These are phyloP conservation scores for Ammodytes dubius DNA, from an alignment of 2,113 vertebrate species.

Conservation along the genomic window DNA sequence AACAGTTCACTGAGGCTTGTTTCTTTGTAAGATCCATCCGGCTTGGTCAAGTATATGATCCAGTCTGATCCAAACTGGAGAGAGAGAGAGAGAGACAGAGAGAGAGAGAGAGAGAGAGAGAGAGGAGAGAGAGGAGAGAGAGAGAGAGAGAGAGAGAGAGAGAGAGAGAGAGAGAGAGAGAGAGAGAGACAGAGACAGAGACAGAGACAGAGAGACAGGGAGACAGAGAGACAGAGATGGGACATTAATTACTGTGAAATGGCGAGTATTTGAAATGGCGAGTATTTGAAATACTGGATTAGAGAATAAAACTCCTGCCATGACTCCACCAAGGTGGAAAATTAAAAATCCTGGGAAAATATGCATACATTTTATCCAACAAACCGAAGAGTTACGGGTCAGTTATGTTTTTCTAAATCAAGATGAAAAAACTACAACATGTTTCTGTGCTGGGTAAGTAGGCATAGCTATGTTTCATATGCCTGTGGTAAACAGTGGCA, in stretches of 20 bases:
- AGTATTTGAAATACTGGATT: no score
- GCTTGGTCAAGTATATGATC: constrained; percentile 90
- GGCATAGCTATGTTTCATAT: constrained; percentile 16
- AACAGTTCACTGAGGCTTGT: constrained; percentile 90
- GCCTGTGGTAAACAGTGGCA: neutral
- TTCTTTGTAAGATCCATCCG: constrained; percentile 87
- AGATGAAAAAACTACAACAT: neutral
- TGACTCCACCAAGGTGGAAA: no score
- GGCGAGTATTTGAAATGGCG: no score
- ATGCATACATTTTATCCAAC: no score
- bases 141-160: no score
- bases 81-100: neutral
- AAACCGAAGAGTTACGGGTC: no score
- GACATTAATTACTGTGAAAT: no score
- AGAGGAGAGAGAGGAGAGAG: no score
- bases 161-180: no score
- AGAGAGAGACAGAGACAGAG: neutral
- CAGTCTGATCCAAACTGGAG: constrained; percentile 91
- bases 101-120: no score
- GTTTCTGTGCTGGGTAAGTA: neutral
- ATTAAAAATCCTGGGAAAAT: no score
- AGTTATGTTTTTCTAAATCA: neutral
- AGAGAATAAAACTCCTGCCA: no score
- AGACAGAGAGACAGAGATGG: neutral
- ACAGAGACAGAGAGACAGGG: neutral